These are phyloP conservation scores for Monopterus albus DNA, from an alignment of 2,113 vertebrate genomes.

Conservation along the genomic window DNA sequence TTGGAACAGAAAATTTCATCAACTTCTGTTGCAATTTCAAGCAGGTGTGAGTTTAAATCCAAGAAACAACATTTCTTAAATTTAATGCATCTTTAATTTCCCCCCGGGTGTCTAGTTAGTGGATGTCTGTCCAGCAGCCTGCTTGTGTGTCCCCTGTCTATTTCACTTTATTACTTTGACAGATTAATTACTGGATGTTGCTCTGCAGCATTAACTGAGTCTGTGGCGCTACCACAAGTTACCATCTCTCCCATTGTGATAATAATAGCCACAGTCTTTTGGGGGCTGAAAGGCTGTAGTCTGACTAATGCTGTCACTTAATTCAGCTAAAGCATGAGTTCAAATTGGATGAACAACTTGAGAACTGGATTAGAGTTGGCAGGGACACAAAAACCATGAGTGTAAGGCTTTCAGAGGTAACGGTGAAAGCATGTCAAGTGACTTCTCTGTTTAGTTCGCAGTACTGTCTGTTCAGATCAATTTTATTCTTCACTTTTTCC, in stretches of 20 bases:
- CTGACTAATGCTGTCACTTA: slow-evolving; percentile 54
- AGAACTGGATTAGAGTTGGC: slow-evolving; percentile 48
- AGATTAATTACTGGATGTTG: slow-evolving; percentile 55
- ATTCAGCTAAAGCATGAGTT: slow-evolving; percentile 34
- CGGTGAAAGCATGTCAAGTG: slow-evolving; percentile 52
- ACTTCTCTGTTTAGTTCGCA: slow-evolving; percentile 51
- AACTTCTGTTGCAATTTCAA: slow-evolving; percentile 17
- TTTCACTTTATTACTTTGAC: slow-evolving; percentile 55
- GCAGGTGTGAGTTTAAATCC: slow-evolving; percentile 18
- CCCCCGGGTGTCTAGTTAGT: slow-evolving; percentile 31
- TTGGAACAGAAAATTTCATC: neutral
- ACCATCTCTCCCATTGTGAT: slow-evolving; percentile 47
- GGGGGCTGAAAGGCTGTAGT: slow-evolving; percentile 46
- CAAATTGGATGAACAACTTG: slow-evolving; percentile 35
- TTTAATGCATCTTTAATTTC: slow-evolving; percentile 30
- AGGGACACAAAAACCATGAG: slow-evolving; percentile 25
- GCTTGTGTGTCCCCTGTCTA: slow-evolving; percentile 29
- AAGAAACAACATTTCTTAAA: neutral
- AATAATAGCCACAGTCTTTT: slow-evolving; percentile 46
- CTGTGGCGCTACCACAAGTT: slow-evolving; percentile 48
- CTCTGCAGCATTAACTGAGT: slow-evolving; percentile 44
- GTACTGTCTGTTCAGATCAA: slow-evolving; percentile 28
- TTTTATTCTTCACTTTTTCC: slow-evolving; percentile 3
- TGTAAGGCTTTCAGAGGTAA: slow-evolving; percentile 15
- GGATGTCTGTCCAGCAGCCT: neutral